phyloP scores from a whole-genome alignment of 2,888 invertebrate genomes.

The Apoda limacodes region DNA sequence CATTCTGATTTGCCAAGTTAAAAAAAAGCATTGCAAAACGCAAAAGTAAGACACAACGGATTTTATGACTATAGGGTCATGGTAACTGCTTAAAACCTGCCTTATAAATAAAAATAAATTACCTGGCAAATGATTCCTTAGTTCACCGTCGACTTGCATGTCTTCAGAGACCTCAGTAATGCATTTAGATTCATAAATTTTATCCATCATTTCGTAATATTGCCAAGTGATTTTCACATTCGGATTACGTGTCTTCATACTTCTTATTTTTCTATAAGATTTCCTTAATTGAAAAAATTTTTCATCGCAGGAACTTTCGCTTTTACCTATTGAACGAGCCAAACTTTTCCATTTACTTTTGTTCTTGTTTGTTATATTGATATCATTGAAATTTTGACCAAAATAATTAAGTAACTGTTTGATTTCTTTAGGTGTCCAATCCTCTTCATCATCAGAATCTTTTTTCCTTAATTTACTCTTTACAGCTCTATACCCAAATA shows the following conservation, averaged over 20 bases:
- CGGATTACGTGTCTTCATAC: constrained; percentile 42
- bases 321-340: constrained; percentile 31
- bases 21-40: no score
- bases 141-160: constrained; percentile 9
- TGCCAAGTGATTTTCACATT: constrained; percentile 53
- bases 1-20: no score
- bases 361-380: constrained; percentile 31
- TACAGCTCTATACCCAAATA: constrained; percentile 50
- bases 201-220: constrained; percentile 46
- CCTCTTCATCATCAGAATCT: constrained; percentile 31
- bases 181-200: no score
- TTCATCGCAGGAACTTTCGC: constrained; percentile 33
- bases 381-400: constrained; percentile 31
- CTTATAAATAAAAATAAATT: no score
- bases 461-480: constrained; percentile 45
- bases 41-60: no score
- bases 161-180: constrained; percentile 17
- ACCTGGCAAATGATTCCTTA: no score
- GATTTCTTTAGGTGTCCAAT: constrained; percentile 46
- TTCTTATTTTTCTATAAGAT: constrained; percentile 49
- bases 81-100: no score
- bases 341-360: constrained; percentile 32
- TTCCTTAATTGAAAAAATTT: constrained; percentile 50
- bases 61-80: no score
- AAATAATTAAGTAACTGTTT: constrained; percentile 43